phyloP scores from a whole-genome alignment of 2,797 vertebrate species.

The Echeneis naucrates region DNA sequence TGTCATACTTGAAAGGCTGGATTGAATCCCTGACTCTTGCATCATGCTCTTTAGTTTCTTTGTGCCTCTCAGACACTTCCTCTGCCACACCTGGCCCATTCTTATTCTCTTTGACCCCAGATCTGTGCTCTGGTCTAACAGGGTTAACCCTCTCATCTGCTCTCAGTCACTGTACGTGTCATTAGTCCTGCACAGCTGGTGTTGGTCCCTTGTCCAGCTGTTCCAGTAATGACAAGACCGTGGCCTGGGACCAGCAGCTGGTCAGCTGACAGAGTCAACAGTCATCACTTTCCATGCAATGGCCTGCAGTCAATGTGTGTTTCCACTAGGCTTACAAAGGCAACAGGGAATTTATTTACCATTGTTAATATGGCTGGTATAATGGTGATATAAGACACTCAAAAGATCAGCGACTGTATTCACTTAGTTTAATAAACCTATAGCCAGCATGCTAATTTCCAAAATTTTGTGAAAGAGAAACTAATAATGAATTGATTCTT shows the following conservation, averaged over 20 bases:
- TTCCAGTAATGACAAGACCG: slow-evolving; percentile 71
- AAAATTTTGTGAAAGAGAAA: neutral
- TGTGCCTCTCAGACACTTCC: neutral
- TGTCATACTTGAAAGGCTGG: neutral
- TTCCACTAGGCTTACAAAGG: neutral
- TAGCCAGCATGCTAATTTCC: neutral
- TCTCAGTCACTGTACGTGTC: slow-evolving; percentile 48
- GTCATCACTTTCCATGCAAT: slow-evolving; percentile 3
- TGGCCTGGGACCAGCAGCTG: slow-evolving; percentile 38
- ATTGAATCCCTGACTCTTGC: neutral
- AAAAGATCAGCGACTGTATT: neutral
- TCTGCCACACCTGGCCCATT: slow-evolving; percentile 8
- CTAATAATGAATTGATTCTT: neutral
- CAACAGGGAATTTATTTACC: neutral
- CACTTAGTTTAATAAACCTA: neutral
- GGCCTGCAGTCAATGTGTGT: neutral
- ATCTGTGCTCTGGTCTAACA: slow-evolving; percentile 8
- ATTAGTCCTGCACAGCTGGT: slow-evolving; percentile 59
- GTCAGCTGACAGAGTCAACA: slow-evolving; percentile 17
- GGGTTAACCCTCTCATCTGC: slow-evolving; percentile 23
- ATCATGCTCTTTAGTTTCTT: neutral
- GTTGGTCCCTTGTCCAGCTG: slow-evolving; percentile 50
- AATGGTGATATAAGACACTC: neutral
- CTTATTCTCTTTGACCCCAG: slow-evolving; percentile 2
- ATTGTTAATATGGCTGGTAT: neutral